Percentiles rank a stretch among this genome's conserved stretches.
These are phyloP conservation scores for Xylota segnis DNA, from an alignment of 2,888 invertebrate species.

Conservation along the genomic window DNA sequence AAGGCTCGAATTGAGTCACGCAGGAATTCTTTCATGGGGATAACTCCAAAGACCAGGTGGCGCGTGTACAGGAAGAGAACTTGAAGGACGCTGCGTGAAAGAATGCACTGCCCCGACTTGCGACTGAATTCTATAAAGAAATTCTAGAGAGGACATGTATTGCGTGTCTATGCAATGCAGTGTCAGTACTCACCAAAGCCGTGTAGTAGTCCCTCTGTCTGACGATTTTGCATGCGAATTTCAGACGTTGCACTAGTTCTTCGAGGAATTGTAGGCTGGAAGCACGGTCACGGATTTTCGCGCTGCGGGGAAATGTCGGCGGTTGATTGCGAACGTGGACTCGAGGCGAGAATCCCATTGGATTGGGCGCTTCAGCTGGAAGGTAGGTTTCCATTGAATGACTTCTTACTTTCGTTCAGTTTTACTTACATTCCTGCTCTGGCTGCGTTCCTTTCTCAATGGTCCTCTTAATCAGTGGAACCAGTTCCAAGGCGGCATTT, in stretches of 20 bases:
- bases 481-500: constrained; percentile 92
- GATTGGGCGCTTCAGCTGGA: constrained; percentile 88
- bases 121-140: constrained; percentile 97
- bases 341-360: constrained; percentile 98
- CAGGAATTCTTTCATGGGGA: constrained; percentile 90
- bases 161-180: background rate
- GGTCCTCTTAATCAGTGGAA: constrained; percentile 92
- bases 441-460: constrained; percentile 90
- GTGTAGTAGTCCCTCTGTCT: constrained; percentile 91
- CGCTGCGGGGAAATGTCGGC: constrained; percentile 99
- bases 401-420: background rate
- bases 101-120: constrained; percentile 93
- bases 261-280: constrained; percentile 91
- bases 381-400: background rate
- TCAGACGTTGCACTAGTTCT: constrained; percentile 92
- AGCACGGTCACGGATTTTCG: constrained; percentile 91
- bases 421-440: constrained; percentile 82
- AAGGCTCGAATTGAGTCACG: constrained; percentile 94
- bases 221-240: constrained; percentile 92
- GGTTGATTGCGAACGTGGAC: constrained; percentile 97
- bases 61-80: constrained; percentile 88
- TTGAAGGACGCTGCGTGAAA: constrained; percentile 96
- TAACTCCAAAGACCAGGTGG: constrained; percentile 83
- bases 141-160: constrained; percentile 86
- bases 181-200: constrained; percentile 88